Evolutionary conservation across 2,797 vertebrate genomes (phyloP).

Genomic region (Cichlasoma orientale): DNA sequence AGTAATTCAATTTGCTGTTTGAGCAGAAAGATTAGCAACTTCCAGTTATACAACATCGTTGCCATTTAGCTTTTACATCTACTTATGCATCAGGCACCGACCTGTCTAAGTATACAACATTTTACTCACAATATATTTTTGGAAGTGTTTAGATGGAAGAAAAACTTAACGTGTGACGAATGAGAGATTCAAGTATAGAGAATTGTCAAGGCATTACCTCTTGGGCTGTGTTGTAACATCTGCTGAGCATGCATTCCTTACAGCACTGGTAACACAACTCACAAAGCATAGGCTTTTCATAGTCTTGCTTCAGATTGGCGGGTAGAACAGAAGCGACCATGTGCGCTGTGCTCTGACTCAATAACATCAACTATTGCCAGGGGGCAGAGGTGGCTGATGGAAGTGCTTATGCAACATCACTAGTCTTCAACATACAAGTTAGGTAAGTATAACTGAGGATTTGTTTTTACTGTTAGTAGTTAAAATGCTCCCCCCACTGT

Average conservation of each 20-base stretch:
- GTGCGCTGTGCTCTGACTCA: slow-evolving; percentile 45
- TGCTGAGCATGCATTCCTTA: slow-evolving; percentile 1
- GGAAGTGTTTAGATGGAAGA: neutral
- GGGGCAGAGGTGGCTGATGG: slow-evolving; percentile 71
- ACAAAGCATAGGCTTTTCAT: slow-evolving; percentile 14
- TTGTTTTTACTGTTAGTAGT: neutral
- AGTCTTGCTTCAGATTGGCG: slow-evolving; percentile 26
- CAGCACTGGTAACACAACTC: slow-evolving; percentile 8
- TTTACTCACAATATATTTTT: neutral
- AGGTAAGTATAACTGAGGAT: slow-evolving; percentile 27
- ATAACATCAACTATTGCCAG: slow-evolving; percentile 44
- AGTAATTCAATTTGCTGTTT: neutral
- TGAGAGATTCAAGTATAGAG: neutral
- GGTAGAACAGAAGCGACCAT: slow-evolving; percentile 18
- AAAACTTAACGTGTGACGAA: neutral
- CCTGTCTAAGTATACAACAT: neutral
- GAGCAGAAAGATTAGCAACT: neutral
- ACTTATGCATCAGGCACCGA: neutral
- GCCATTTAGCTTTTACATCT: neutral
- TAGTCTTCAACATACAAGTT: slow-evolving; percentile 40
- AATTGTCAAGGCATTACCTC: neutral
- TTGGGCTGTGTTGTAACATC: neutral
- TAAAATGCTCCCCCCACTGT: neutral
- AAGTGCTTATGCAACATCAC: slow-evolving; percentile 75
- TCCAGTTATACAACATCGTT: neutral